phyloP scores from a whole-genome alignment of 1,140 invertebrate species.

The Pseudomyrmex cubaensis region DNA sequence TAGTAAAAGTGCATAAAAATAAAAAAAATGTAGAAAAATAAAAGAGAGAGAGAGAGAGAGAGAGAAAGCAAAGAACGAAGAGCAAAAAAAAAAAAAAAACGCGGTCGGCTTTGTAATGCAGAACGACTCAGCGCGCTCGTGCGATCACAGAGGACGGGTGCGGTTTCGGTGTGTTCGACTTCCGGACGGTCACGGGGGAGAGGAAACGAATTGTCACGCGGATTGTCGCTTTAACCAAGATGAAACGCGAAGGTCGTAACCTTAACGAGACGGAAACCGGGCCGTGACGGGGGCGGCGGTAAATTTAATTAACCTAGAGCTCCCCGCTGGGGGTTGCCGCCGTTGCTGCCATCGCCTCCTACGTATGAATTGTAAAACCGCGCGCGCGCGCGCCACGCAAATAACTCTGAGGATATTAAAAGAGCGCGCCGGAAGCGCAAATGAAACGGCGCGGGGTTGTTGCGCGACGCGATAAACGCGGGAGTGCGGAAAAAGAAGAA shows the following conservation, averaged over 20 bases:
- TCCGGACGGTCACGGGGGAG: slow-evolving; percentile 33
- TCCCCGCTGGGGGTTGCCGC: slow-evolving; percentile 26
- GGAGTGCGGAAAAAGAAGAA: too few species aligned
- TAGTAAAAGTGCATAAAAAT: too few species aligned
- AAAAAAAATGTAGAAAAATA: too few species aligned
- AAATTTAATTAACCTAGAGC: slow-evolving; percentile 54
- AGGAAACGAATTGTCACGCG: slow-evolving; percentile 58
- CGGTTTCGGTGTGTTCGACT: slow-evolving; percentile 36
- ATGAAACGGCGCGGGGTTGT: slow-evolving; percentile 32
- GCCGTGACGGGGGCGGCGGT: slow-evolving; percentile 23
- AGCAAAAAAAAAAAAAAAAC: not conserved
- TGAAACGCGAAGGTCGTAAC: slow-evolving; percentile 60
- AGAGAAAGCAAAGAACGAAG: not conserved
- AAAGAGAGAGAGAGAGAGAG: not conserved
- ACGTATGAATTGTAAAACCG: slow-evolving; percentile 64
- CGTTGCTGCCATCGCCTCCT: not conserved
- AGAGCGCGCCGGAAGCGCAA: slow-evolving; percentile 42
- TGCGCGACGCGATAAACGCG: not conserved
- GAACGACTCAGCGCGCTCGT: slow-evolving; percentile 25
- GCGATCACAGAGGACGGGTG: slow-evolving; percentile 13
- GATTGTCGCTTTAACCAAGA: slow-evolving; percentile 55
- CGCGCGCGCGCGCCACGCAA: slow-evolving; percentile 29
- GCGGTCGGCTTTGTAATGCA: slow-evolving; percentile 46
- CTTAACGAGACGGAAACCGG: slow-evolving; percentile 54
- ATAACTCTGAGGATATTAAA: slow-evolving; percentile 58